Percentiles rank a stretch among this genome's conserved stretches.
phyloP scores from a whole-genome alignment of 2,797 vertebrate genomes.

The Danio tinwini region DNA sequence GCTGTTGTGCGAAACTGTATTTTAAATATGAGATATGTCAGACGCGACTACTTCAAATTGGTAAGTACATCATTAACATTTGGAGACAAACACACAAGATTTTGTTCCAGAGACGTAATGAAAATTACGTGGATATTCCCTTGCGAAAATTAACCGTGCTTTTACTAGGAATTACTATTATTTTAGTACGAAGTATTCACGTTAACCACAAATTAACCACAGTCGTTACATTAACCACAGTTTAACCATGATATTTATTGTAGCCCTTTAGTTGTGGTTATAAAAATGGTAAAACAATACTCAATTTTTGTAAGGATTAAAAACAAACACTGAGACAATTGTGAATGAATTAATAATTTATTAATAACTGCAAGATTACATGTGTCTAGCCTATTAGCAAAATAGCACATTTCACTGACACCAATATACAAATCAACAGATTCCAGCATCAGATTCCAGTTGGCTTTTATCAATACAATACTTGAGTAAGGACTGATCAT shows the following conservation, averaged over 20 bases:
- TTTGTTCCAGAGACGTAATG: neutral
- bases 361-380: constrained; percentile 39
- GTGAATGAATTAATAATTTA: constrained; percentile 32
- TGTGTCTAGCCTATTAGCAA: constrained; percentile 11
- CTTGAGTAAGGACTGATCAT: constrained; percentile 9
- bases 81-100: neutral
- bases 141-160: no score
- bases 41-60: neutral
- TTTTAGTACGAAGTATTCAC: no score
- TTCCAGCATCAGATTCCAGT: constrained; percentile 51
- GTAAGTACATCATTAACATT: neutral
- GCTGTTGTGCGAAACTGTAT: neutral
- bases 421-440: constrained; percentile 52
- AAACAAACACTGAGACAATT: neutral
- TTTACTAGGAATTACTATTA: no score
- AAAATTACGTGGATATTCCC: neutral
- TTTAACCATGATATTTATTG: no score
- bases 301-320: no score
- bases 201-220: no score
- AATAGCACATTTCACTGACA: constrained; percentile 46
- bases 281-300: no score
- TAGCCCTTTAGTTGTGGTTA: no score
- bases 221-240: no score
- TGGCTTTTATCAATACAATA: constrained; percentile 30
- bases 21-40: neutral